Evolutionary conservation across 2,797 vertebrate genomes (phyloP).

Genomic region (Gymnoscopelus braueri): DNA sequence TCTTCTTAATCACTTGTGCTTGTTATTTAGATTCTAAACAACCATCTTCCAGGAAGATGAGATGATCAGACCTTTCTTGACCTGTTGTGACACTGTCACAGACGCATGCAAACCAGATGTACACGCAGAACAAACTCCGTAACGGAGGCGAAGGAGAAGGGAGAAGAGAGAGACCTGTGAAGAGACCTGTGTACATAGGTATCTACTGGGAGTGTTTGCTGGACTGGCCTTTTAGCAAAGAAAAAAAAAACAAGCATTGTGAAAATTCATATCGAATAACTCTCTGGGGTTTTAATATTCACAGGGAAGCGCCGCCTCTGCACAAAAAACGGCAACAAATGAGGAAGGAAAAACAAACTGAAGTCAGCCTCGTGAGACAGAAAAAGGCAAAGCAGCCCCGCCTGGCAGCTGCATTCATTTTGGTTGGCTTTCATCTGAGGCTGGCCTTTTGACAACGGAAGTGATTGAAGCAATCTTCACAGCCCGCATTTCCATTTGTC

Average conservation of each 20-base stretch:
- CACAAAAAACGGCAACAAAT: conserved; percentile 20
- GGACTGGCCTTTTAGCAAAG: conserved; percentile 55
- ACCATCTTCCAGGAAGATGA: no score
- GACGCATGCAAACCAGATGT: conserved; percentile 10
- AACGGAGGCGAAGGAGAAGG: conserved; percentile 19
- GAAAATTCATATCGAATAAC: conserved; percentile 46
- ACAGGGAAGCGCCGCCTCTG: conserved; percentile 10
- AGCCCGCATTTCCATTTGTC: conserved; percentile 59
- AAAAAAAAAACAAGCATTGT: conserved; percentile 33
- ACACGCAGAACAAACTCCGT: conserved; percentile 29
- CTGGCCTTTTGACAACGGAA: conserved; percentile 70
- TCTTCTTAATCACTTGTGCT: conserved; percentile 4
- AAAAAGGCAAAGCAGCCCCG: conserved; percentile 48
- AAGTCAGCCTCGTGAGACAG: conserved; percentile 52
- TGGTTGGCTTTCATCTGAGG: conserved; percentile 61
- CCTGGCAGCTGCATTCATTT: conserved; percentile 65
- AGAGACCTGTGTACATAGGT: conserved; percentile 28
- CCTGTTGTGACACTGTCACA: conserved; percentile 24
- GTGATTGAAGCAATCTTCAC: conserved; percentile 64
- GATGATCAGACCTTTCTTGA: conserved; percentile 34
- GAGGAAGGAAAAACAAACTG: conserved; percentile 56
- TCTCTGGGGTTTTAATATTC: conserved; percentile 35
- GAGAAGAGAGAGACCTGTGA: conserved; percentile 30
- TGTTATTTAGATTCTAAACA: no score
- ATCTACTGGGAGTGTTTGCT: conserved; percentile 39